Percentiles rank a stretch among this genome's conserved stretches.
phyloP scores from a whole-genome alignment of 64 coral and sea anemone genomes.

The Anthopleura sola region DNA sequence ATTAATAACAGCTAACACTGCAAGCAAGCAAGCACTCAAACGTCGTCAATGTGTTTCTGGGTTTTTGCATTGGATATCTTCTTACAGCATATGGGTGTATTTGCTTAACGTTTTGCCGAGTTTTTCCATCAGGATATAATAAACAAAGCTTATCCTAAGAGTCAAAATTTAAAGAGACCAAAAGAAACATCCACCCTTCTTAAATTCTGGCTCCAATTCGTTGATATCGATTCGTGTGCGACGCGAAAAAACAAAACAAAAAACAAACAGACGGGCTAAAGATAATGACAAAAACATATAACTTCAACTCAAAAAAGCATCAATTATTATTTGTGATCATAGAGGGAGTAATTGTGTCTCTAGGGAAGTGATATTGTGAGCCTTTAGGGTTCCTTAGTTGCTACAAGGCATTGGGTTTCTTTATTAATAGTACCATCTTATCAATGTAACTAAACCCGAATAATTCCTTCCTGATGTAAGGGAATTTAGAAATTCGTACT shows the following conservation, averaged over 20 bases:
- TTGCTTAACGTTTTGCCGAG: neutral
- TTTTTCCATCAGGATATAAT: neutral
- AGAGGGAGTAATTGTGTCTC: neutral
- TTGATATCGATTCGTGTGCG: neutral
- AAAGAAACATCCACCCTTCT: neutral
- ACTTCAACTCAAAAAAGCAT: neutral
- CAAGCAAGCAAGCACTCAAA: neutral
- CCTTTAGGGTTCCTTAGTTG: neutral
- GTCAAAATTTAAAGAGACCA: neutral
- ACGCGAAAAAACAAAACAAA: too few relatives aligned
- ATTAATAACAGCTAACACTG: neutral
- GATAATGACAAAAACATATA: constrained; percentile 15
- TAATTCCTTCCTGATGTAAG: neutral
- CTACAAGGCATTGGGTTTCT: neutral
- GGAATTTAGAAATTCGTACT: neutral
- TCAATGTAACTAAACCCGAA: neutral
- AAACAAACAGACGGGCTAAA: neutral
- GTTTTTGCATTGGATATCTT: neutral
- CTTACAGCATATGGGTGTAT: neutral
- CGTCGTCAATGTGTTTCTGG: neutral
- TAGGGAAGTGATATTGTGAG: neutral
- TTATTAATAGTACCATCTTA: constrained; percentile 1
- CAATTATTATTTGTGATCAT: neutral
- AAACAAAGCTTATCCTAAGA: neutral
- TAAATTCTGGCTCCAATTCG: neutral